Conservation (phyloP, 2,888 invertebrate species). For the Tinea semifulvella region DNA sequence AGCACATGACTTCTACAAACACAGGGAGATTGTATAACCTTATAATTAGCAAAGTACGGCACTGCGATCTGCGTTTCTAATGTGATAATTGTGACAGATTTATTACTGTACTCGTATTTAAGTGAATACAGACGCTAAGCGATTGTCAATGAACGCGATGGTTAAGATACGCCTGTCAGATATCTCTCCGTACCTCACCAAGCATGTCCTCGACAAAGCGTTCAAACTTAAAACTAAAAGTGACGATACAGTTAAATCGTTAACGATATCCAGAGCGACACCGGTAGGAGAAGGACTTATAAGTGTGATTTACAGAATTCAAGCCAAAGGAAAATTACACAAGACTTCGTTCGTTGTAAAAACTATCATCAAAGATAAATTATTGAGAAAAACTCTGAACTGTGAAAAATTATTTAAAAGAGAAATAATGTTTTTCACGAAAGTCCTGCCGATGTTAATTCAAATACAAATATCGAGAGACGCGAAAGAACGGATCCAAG, state of each 20-base stretch:
- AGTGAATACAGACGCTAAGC: neutral
- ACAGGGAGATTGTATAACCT: neutral
- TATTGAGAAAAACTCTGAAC: slow-evolving; percentile 28
- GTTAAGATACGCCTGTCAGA: slow-evolving; percentile 25
- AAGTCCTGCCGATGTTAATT: slow-evolving; percentile 28
- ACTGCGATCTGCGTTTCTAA: neutral
- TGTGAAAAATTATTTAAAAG: slow-evolving; percentile 28
- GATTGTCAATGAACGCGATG: slow-evolving; percentile 25
- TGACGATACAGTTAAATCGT: slow-evolving; percentile 26
- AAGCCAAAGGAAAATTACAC: slow-evolving; percentile 24
- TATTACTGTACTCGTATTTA: neutral
- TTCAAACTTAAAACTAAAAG: slow-evolving; percentile 31
- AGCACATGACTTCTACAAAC: too few species aligned
- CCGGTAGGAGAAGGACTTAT: slow-evolving; percentile 36
- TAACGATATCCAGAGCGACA: slow-evolving; percentile 29
- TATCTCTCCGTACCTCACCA: slow-evolving; percentile 31
- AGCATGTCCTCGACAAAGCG: slow-evolving; percentile 28
- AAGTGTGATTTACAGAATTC: slow-evolving; percentile 35
- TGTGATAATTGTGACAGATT: neutral
- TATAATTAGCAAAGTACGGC: neutral
- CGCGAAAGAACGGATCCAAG: slow-evolving; percentile 31
- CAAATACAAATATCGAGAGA: slow-evolving; percentile 29
- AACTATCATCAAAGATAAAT: slow-evolving; percentile 27
- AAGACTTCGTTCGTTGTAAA: slow-evolving; percentile 32
- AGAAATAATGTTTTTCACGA: slow-evolving; percentile 31